Conservation (phyloP, 2,113 vertebrate species). For the Forbesichthys papilliferus region DNA sequence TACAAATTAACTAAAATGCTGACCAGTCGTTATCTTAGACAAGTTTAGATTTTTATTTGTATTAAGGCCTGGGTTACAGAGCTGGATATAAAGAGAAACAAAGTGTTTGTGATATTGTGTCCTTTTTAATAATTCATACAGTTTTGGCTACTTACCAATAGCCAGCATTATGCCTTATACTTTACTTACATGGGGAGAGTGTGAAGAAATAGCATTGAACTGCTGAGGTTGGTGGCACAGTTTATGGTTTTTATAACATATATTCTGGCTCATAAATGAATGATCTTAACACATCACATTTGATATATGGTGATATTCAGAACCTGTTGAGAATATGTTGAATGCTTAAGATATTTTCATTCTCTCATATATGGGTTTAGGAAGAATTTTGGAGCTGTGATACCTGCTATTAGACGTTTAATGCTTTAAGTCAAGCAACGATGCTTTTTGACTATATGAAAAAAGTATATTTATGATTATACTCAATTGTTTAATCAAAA, state of each 20-base stretch:
- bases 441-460: too few relatives aligned
- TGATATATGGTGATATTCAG: background rate
- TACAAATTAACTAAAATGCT: background rate
- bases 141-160: background rate
- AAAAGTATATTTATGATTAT: too few relatives aligned
- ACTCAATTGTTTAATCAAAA: background rate
- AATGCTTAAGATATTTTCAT: background rate
- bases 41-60: background rate
- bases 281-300: background rate
- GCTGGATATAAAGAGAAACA: constrained; percentile 1
- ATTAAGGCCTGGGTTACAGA: background rate
- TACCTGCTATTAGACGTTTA: too few relatives aligned
- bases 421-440: too few relatives aligned
- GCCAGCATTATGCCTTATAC: background rate
- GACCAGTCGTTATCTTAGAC: background rate
- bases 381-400: too few relatives aligned
- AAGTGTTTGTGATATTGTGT: background rate
- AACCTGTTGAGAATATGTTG: background rate
- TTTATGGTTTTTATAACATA: background rate
- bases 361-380: too few relatives aligned
- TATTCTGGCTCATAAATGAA: background rate
- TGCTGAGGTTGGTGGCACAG: background rate
- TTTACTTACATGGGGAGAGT: background rate
- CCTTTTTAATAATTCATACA: constrained; percentile 8
- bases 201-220: background rate